Evolutionary conservation across 2,888 invertebrate species (phyloP).

Genomic region (Coleophora flavipennella): DNA sequence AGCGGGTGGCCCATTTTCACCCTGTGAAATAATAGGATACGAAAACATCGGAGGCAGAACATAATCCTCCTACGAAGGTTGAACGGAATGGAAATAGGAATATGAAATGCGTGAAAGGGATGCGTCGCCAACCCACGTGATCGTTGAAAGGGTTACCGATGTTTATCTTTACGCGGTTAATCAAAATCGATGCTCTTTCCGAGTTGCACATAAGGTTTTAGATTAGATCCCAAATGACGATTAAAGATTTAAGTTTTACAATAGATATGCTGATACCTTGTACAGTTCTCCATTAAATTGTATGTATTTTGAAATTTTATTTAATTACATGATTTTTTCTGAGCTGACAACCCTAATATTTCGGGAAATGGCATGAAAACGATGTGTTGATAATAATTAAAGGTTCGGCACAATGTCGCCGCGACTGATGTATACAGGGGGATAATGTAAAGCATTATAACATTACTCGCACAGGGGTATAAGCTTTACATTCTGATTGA

Average conservation of each 20-base stretch:
- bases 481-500: slow-evolving; percentile 70
- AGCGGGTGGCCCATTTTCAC: slow-evolving; percentile 70
- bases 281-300: too few species aligned
- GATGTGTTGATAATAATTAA: slow-evolving; percentile 73
- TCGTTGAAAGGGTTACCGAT: slow-evolving; percentile 59
- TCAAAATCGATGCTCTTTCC: slow-evolving; percentile 51
- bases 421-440: slow-evolving; percentile 46
- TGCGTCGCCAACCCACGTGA: slow-evolving; percentile 43
- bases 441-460: slow-evolving; percentile 68
- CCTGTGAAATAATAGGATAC: slow-evolving; percentile 72
- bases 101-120: slow-evolving; percentile 68
- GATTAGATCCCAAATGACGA: not conserved
- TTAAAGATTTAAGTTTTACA: slow-evolving; percentile 7
- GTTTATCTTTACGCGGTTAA: slow-evolving; percentile 55
- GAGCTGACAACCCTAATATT: slow-evolving; percentile 47
- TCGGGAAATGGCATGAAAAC: slow-evolving; percentile 59
- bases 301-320: too few species aligned
- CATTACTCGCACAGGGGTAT: slow-evolving; percentile 61
- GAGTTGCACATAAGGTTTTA: slow-evolving; percentile 21
- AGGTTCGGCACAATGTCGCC: slow-evolving; percentile 62
- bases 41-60: slow-evolving; percentile 71
- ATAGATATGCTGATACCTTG: too few species aligned
- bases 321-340: too few species aligned
- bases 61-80: slow-evolving; percentile 70
- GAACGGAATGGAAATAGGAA: slow-evolving; percentile 67